Evolutionary conservation across 2,888 invertebrate species (phyloP).

Genomic region (Yponomeuta cagnagella): DNA sequence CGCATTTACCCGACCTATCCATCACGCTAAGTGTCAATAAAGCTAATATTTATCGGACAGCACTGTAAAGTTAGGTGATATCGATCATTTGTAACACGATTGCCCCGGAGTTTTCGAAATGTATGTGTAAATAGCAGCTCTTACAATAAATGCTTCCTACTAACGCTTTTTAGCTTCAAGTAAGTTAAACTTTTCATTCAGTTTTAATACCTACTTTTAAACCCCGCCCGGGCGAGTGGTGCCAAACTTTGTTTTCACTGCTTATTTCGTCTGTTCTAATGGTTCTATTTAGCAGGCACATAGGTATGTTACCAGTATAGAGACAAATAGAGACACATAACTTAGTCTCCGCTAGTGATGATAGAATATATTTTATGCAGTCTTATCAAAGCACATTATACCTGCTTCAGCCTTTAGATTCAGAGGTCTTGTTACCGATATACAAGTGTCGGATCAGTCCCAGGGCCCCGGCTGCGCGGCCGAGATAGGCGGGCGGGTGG

Average conservation of each 20-base stretch:
- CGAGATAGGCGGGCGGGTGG: conserved; percentile 5
- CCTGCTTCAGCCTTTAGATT: neutral
- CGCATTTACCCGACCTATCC: conserved; percentile 36
- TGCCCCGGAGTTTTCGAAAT: conserved; percentile 21
- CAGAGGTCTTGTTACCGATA: conserved; percentile 13
- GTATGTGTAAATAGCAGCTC: neutral
- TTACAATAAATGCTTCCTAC: neutral
- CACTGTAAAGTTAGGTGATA: conserved; percentile 42
- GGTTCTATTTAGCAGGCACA: conserved; percentile 46
- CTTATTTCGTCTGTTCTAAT: conserved; percentile 58
- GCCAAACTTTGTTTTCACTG: conserved; percentile 47
- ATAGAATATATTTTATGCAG: neutral
- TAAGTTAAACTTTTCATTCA: neutral
- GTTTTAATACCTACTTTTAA: conserved; percentile 38
- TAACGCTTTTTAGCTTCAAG: neutral
- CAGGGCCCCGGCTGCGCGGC: conserved; percentile 11
- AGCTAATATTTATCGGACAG: conserved; percentile 31
- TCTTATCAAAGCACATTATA: neutral
- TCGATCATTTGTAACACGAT: conserved; percentile 65
- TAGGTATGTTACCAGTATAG: conserved; percentile 24
- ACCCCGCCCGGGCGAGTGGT: conserved; percentile 42
- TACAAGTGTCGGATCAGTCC: conserved; percentile 15
- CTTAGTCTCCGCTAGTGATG: neutral
- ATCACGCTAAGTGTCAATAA: conserved; percentile 59
- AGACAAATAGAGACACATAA: neutral